A percentile compares a stretch with the other conserved stretches of the same genome.
Evolutionary conservation across 2,888 invertebrate genomes (phyloP).

Genomic region (Campoletis raptor): DNA sequence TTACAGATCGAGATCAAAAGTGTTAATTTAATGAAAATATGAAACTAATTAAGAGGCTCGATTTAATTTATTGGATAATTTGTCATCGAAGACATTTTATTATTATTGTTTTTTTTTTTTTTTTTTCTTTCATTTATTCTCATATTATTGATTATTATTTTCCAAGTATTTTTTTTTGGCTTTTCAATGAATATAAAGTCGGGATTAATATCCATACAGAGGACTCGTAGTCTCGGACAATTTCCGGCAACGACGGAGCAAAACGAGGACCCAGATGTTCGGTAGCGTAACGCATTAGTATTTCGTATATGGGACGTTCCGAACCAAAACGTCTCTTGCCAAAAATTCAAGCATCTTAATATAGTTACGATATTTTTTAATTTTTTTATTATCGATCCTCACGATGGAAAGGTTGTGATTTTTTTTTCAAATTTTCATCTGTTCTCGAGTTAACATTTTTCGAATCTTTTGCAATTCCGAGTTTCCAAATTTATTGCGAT

Average conservation of each 20-base stretch:
- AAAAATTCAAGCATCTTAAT: background rate
- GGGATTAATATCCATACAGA: slow-evolving; percentile 9
- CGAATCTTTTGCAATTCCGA: background rate
- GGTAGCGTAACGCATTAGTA: slow-evolving; percentile 43
- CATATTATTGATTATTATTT: background rate
- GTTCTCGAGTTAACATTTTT: background rate
- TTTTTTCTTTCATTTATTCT: no score
- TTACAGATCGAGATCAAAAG: slow-evolving; percentile 1
- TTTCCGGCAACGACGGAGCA: slow-evolving; percentile 49
- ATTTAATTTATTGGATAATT: background rate
- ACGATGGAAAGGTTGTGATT: background rate
- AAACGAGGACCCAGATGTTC: slow-evolving; percentile 47
- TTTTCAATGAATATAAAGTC: background rate
- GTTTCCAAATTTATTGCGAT: background rate
- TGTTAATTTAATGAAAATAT: background rate
- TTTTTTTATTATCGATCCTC: background rate
- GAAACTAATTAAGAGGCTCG: background rate
- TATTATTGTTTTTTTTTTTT: background rate
- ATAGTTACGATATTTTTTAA: background rate
- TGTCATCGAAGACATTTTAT: background rate
- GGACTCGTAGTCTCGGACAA: slow-evolving; percentile 44
- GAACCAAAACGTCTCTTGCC: background rate
- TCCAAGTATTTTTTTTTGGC: background rate
- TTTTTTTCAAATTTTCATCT: background rate
- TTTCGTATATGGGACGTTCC: slow-evolving; percentile 1